Evolutionary conservation across 2,797 vertebrate genomes (phyloP).

Genomic region (Ceryle rudis): DNA sequence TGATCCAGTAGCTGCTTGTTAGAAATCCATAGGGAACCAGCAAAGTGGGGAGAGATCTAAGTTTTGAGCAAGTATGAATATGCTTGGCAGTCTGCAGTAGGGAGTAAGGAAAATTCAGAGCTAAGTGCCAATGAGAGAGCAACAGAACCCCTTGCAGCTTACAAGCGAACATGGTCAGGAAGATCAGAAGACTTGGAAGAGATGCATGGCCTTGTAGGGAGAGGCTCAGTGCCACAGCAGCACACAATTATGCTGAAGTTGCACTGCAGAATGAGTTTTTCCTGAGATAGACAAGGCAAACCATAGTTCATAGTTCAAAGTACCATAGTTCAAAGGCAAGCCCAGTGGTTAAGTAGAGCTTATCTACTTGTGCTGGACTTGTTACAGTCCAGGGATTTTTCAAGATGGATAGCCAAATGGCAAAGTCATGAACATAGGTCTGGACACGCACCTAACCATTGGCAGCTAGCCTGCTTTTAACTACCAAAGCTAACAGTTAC

Average conservation of each 20-base stretch:
- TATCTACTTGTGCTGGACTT: background rate
- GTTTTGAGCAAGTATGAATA: background rate
- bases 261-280: background rate
- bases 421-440: background rate
- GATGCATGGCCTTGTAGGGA: background rate
- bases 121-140: background rate
- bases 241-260: background rate
- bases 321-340: background rate
- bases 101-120: background rate
- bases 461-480: background rate
- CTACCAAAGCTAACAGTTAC: background rate
- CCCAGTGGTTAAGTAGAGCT: background rate
- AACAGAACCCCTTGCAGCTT: background rate
- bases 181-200: background rate
- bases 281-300: background rate
- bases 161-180: background rate
- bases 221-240: background rate
- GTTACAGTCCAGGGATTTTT: background rate
- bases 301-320: no score
- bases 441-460: background rate
- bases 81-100: background rate
- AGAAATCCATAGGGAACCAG: background rate
- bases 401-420: background rate
- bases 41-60: background rate
- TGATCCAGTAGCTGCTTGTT: background rate